A percentile compares a stretch with the other conserved stretches of the same genome.
These are phyloP conservation scores for Aphelenchoides besseyi DNA, from an alignment of 1,140 invertebrate species.

Conservation along the genomic window DNA sequence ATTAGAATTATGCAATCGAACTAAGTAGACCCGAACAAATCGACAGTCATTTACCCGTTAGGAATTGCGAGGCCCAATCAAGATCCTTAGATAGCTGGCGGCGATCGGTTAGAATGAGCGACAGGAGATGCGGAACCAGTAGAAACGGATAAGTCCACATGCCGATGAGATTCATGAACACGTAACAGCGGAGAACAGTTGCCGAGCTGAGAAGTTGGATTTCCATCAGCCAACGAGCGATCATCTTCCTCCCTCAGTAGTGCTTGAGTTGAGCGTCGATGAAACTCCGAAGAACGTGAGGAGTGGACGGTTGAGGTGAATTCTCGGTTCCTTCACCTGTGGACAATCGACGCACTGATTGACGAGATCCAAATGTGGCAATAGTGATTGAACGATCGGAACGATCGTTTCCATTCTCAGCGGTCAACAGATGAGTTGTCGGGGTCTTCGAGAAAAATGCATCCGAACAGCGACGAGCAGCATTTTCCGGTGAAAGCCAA, in stretches of 20 bases:
- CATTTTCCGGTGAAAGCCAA: slow-evolving; percentile 23
- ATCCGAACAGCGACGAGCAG: slow-evolving; percentile 26
- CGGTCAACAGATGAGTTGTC: slow-evolving; percentile 18
- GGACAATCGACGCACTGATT: slow-evolving; percentile 23
- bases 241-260: background rate
- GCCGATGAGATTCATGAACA: background rate
- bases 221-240: background rate
- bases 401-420: slow-evolving; percentile 25
- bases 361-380: slow-evolving; percentile 22
- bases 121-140: background rate
- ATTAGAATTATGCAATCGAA: background rate
- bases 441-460: slow-evolving; percentile 25
- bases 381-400: slow-evolving; percentile 39
- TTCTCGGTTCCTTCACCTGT: background rate
- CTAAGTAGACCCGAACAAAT: background rate
- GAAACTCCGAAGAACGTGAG: background rate
- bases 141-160: slow-evolving; percentile 8
- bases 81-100: background rate
- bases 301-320: background rate
- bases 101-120: background rate
- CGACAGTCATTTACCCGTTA: background rate
- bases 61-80: no score
- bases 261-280: slow-evolving; percentile 15
- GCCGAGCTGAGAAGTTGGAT: background rate
- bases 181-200: background rate